phyloP scores from a whole-genome alignment of 2,113 vertebrate genomes.

The Macquaria australasica region DNA sequence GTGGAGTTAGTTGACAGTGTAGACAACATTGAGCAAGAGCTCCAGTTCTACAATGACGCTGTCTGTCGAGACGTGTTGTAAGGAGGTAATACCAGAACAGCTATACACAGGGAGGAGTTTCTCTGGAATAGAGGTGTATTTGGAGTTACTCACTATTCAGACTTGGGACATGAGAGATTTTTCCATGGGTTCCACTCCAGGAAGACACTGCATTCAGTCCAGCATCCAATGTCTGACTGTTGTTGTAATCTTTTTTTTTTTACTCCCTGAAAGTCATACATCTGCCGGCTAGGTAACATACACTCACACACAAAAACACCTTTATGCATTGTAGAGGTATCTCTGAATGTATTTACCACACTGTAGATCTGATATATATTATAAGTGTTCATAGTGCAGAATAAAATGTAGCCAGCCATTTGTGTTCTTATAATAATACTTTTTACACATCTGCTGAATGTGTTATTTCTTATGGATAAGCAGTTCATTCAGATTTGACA shows the following conservation, averaged over 20 bases:
- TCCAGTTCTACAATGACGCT: background rate
- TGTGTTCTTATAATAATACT: background rate
- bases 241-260: background rate
- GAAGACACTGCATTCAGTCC: background rate
- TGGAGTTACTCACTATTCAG: background rate
- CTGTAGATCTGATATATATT: background rate
- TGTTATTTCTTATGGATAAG: background rate
- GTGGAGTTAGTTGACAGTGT: background rate
- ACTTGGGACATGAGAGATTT: background rate
- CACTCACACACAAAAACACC: background rate
- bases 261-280: background rate
- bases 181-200: background rate
- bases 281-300: background rate
- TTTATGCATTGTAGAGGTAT: background rate
- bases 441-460: background rate
- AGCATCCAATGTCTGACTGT: background rate
- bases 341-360: background rate
- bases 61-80: too few relatives aligned
- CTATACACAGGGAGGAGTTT: background rate
- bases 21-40: background rate
- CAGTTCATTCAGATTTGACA: background rate
- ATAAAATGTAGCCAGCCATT: background rate
- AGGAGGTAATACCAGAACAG: background rate
- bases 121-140: conserved; percentile 5
- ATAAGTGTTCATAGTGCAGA: background rate